Conservation (phyloP, 2,797 vertebrate species). For the Rhinoraja longicauda region DNA sequence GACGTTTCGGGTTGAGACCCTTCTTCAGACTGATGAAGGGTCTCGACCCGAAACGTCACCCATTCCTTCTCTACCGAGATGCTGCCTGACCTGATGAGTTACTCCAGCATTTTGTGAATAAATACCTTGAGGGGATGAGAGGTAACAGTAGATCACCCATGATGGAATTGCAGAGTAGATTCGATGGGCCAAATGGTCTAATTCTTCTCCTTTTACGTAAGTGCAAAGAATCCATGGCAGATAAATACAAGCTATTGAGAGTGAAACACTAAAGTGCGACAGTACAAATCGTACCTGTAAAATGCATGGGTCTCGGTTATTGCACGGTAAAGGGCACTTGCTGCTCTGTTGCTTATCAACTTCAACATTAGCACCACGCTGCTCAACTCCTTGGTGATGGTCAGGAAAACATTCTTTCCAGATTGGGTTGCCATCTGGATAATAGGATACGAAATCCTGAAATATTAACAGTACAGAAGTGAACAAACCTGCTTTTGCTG, state of each 20-base stretch:
- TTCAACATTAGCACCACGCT: constrained; percentile 91
- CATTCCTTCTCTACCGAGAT: too few species aligned
- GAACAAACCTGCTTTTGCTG: background rate
- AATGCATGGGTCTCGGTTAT: constrained; percentile 97
- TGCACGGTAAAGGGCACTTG: constrained; percentile 89
- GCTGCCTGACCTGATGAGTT: too few species aligned
- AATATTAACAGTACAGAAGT: background rate
- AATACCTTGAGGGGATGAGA: too few species aligned
- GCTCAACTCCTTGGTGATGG: constrained; percentile 85
- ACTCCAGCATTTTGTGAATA: too few species aligned
- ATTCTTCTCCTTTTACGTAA: background rate
- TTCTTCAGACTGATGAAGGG: too few species aligned
- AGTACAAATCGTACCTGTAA: constrained; percentile 74
- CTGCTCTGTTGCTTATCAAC: constrained; percentile 90
- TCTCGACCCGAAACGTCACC: too few species aligned
- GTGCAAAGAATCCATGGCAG: background rate
- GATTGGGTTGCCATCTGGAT: constrained; percentile 98
- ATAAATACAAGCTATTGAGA: too few species aligned
- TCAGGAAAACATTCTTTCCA: constrained; percentile 91
- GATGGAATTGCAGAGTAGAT: too few species aligned
- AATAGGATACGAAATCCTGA: constrained; percentile 86
- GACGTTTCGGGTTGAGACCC: too few species aligned
- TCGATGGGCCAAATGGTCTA: too few species aligned
- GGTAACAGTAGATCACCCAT: too few species aligned
- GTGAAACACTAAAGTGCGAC: too few species aligned